These are phyloP conservation scores for Columba livia DNA, from an alignment of 2,113 vertebrate species.

Conservation along the genomic window DNA sequence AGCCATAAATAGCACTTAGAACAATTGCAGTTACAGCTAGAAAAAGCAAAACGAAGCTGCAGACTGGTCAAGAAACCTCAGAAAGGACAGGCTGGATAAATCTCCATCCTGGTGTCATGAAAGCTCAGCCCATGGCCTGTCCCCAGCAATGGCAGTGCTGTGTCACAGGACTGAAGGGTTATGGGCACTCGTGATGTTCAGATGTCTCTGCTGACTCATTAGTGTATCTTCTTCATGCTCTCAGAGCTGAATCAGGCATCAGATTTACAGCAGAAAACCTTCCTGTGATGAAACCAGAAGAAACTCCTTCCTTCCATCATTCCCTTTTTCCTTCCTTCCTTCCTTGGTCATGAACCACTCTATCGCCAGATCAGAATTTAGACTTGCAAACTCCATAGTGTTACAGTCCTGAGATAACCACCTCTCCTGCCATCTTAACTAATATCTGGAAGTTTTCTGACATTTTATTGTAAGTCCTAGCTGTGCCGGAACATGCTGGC, in stretches of 20 bases:
- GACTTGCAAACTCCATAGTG: not conserved
- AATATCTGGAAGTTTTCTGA: not conserved
- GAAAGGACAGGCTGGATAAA: not conserved
- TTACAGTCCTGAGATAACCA: not conserved
- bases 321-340: not conserved
- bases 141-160: not conserved
- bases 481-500: not conserved
- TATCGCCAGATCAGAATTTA: not conserved
- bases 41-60: not conserved
- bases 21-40: not conserved
- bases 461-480: not conserved
- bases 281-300: not conserved
- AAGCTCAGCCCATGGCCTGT: not conserved
- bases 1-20: not conserved
- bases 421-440: not conserved
- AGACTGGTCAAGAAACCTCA: not conserved
- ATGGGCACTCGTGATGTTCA: not conserved
- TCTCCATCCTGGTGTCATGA: not conserved
- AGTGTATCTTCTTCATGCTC: not conserved
- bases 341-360: not conserved
- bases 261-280: not conserved
- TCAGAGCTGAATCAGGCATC: not conserved
- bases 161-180: not conserved
- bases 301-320: not conserved
- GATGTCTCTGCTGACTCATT: not conserved